phyloP scores from a whole-genome alignment of 2,113 vertebrate genomes.

The Cephalopholis sonnerati region DNA sequence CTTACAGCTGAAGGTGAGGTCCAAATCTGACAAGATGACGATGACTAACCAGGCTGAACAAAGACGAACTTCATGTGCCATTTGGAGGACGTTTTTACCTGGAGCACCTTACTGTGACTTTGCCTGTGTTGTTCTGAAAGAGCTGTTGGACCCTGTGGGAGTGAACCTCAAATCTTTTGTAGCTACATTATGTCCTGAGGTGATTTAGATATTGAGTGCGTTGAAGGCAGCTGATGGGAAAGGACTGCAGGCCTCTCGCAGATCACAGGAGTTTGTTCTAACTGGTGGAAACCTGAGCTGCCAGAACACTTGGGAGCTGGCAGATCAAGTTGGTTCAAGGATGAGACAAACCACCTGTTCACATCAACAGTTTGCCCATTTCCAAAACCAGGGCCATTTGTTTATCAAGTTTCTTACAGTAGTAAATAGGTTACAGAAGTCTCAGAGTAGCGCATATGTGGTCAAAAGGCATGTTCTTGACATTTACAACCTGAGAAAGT shows the following conservation, averaged over 20 bases:
- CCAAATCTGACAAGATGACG: neutral
- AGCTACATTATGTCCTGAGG: neutral
- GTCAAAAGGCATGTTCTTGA: neutral
- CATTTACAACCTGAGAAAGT: neutral
- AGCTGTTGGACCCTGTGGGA: neutral
- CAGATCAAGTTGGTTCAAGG: neutral
- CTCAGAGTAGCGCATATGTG: neutral
- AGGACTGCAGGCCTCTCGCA: neutral
- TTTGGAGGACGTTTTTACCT: neutral
- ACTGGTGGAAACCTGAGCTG: neutral
- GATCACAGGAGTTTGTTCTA: neutral
- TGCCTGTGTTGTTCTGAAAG: neutral
- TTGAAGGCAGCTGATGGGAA: neutral
- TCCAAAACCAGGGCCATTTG: no score
- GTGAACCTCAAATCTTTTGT: neutral
- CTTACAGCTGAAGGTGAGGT: slow-evolving; percentile 45
- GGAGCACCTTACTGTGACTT: neutral
- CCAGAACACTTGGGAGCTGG: neutral
- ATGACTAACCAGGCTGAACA: neutral
- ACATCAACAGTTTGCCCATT: no score
- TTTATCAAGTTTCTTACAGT: neutral
- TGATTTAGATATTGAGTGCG: neutral
- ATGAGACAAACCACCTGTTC: neutral
- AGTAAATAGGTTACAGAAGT: neutral
- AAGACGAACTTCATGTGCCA: neutral